phyloP scores from a whole-genome alignment of 2,888 invertebrate species.

The Lasius platythorax region DNA sequence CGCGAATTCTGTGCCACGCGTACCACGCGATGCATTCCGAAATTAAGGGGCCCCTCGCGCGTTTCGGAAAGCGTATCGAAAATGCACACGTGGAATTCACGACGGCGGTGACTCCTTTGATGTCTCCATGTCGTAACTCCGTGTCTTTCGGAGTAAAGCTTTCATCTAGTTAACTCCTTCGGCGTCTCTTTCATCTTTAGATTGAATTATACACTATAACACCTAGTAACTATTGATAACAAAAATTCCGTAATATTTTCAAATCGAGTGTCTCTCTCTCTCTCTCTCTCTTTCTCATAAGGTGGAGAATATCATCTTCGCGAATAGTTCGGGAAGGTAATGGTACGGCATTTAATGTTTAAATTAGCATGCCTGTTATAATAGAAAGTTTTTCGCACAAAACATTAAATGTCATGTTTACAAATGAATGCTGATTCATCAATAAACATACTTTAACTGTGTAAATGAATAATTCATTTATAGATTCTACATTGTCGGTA shows the following conservation, averaged over 20 bases:
- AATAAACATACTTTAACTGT: not conserved
- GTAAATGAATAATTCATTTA: conserved; percentile 31
- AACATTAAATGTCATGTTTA: conserved; percentile 20
- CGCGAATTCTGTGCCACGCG: conserved; percentile 68
- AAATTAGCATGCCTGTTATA: conserved; percentile 37
- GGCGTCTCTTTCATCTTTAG: conserved; percentile 30
- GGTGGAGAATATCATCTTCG: not conserved
- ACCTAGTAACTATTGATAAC: not conserved
- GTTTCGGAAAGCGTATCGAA: conserved; percentile 54
- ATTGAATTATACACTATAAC: conserved; percentile 20
- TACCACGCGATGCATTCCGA: conserved; percentile 60
- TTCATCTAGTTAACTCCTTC: conserved; percentile 17
- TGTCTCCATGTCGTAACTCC: conserved; percentile 5
- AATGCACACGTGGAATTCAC: conserved; percentile 44
- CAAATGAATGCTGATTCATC: conserved; percentile 16
- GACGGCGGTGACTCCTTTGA: conserved; percentile 44
- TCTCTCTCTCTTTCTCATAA: not conserved
- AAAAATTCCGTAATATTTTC: conserved; percentile 7
- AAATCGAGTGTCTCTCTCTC: not conserved
- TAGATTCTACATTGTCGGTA: conserved; percentile 12
- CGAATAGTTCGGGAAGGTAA: not conserved
- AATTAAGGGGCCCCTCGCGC: conserved; percentile 62
- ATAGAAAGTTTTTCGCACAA: conserved; percentile 14
- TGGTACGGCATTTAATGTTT: conserved; percentile 28
- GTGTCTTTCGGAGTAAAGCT: conserved; percentile 29